These are phyloP conservation scores for Lasaia peninsularis DNA, from an alignment of 1,140 invertebrate genomes.

Conservation along the genomic window DNA sequence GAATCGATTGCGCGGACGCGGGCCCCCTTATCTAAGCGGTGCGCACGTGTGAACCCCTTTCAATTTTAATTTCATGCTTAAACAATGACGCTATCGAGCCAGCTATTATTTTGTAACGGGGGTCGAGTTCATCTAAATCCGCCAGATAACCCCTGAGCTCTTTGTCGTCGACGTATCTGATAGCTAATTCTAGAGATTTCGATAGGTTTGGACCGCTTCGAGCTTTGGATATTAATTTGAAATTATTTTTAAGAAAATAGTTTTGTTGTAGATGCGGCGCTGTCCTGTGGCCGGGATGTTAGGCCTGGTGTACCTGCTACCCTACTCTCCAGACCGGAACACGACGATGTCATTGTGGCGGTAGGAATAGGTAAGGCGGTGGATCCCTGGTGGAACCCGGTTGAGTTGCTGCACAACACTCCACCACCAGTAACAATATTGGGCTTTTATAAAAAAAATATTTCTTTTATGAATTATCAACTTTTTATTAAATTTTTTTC, in stretches of 20 bases:
- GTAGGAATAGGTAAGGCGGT: too few relatives aligned
- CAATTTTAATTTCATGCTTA: slow-evolving; percentile 77
- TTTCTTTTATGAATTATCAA: too few relatives aligned
- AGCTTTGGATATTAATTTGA: slow-evolving; percentile 37
- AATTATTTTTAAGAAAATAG: neutral
- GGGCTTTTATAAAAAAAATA: too few relatives aligned
- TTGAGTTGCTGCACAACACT: too few relatives aligned
- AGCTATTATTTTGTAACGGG: slow-evolving; percentile 74
- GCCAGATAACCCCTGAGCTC: slow-evolving; percentile 62
- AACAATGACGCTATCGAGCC: slow-evolving; percentile 74
- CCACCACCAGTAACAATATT: too few relatives aligned
- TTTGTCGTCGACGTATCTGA: slow-evolving; percentile 59
- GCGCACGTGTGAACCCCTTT: slow-evolving; percentile 73
- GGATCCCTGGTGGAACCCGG: too few relatives aligned
- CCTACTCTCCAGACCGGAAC: too few relatives aligned
- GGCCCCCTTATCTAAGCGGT: slow-evolving; percentile 64
- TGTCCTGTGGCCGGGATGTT: too few relatives aligned
- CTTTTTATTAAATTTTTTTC: too few relatives aligned
- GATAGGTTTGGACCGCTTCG: slow-evolving; percentile 28
- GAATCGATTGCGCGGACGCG: slow-evolving; percentile 52
- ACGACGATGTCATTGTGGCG: too few relatives aligned
- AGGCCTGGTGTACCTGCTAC: too few relatives aligned
- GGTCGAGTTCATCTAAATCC: slow-evolving; percentile 73
- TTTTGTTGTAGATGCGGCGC: too few relatives aligned
- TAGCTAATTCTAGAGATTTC: slow-evolving; percentile 62